phyloP scores from a whole-genome alignment of 92 coral and sea anemone genomes.

The Metridium senile region DNA sequence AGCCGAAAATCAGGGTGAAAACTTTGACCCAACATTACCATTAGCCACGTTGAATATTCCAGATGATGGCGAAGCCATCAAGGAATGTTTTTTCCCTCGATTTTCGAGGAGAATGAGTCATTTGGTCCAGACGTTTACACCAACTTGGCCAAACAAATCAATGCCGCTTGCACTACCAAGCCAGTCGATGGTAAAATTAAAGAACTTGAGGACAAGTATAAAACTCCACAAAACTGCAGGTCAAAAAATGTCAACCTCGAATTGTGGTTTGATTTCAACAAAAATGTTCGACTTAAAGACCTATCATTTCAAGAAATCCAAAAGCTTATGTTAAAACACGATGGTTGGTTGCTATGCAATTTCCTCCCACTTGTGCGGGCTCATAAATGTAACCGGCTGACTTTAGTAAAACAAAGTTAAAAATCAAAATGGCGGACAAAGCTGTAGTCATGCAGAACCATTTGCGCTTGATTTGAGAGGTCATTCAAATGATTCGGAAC shows the following conservation, averaged over 20 bases:
- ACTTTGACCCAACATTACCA: not conserved
- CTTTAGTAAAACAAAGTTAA: too few relatives aligned
- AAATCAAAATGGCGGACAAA: too few relatives aligned
- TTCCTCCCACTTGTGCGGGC: too few relatives aligned
- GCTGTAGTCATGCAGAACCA: too few relatives aligned
- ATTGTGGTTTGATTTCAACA: constrained; percentile 7
- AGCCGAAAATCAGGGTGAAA: not conserved
- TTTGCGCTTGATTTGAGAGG: too few relatives aligned
- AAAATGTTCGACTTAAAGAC: constrained; percentile 16
- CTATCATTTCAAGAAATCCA: constrained; percentile 28
- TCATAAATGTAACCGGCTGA: too few relatives aligned
- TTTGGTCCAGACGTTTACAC: constrained; percentile 21
- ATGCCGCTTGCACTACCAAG: constrained; percentile 7
- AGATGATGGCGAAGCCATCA: not conserved
- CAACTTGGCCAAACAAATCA: constrained; percentile 11
- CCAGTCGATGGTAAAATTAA: constrained; percentile 25
- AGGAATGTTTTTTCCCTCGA: constrained; percentile 1
- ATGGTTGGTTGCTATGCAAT: too few relatives aligned
- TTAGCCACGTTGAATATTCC: not conserved
- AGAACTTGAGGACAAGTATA: constrained; percentile 3
- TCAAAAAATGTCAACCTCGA: constrained; percentile 10
- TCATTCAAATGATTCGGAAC: too few relatives aligned
- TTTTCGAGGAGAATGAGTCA: constrained; percentile 14
- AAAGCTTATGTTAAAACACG: constrained; percentile 26
- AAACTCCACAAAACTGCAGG: constrained; percentile 3